phyloP scores from a whole-genome alignment of 1,140 invertebrate species.

The Anastrepha obliqua region DNA sequence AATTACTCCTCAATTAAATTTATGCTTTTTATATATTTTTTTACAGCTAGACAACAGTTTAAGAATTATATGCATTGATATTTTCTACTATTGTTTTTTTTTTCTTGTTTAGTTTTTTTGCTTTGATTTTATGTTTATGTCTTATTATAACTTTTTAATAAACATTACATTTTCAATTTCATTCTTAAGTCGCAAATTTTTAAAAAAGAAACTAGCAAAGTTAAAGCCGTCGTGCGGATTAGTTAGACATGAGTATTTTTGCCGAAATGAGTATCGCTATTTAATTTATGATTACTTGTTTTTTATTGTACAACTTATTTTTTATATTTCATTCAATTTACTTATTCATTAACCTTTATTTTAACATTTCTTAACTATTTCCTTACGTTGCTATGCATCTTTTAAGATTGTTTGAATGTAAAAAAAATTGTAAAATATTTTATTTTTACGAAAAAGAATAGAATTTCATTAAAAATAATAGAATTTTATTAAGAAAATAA shows the following conservation, averaged over 20 bases:
- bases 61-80: neutral
- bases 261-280: neutral
- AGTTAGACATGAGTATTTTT: neutral
- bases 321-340: too few relatives aligned
- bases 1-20: neutral
- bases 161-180: neutral
- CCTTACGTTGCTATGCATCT: too few relatives aligned
- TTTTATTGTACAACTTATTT: too few relatives aligned
- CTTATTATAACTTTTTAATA: neutral
- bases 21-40: neutral
- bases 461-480: too few relatives aligned
- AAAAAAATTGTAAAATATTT: too few relatives aligned
- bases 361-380: too few relatives aligned
- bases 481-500: too few relatives aligned
- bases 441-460: too few relatives aligned
- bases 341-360: too few relatives aligned
- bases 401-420: too few relatives aligned
- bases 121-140: neutral
- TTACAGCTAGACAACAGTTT: constrained; percentile 29
- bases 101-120: neutral
- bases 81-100: neutral
- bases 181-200: neutral
- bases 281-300: too few relatives aligned
- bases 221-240: neutral
- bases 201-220: neutral